Base-by-base conservation (phyloP, 2,797 vertebrate genomes). In the Tokudaia tokunoshimensis region DNA sequence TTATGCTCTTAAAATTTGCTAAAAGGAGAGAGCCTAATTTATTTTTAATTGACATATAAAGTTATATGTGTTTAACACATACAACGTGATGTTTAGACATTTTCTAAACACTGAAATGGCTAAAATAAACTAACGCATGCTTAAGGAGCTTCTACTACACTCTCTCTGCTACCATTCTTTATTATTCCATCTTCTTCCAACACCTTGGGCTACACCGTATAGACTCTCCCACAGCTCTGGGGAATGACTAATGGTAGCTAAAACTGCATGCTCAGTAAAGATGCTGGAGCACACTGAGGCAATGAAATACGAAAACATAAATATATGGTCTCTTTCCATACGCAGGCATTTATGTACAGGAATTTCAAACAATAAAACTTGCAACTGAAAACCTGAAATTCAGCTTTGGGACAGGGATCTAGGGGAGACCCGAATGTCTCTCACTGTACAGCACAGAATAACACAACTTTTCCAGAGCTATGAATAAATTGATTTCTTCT, bases 311-410 rank as follows among this genome's bases (percentile, higher is more conserved):
- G 75, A 89, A 86, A 70, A 70, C 2, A 79, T 0, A 65, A 31
- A 93, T 72, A 55, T 6, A 50, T 10, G n/a, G 12, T 2, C 47
- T 67, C 63, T 87, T 87, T 52, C 75, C 63, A 89, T 67, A 79
- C 41, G 14, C 0, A 70, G 75, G 92, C 61, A 83, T 61, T 89
- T 94, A 93, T 78, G 57, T 57, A 29, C 1, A 79, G 20, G 6
- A 76, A 82, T 86, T 75, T 55, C 11, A 2, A 78, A 94, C 83
- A 83, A 82, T 52, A 89, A 89, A 94, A 87, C 74, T 34, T 84
- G 44, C 2, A 88, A 31, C 31, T 22, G 20, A 61, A 81, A 92
- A 92, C 9, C 13, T 72, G 9, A 95, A 70, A 57, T 41, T 76
- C 13, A 74, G 50, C 74, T 89, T 91, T 82, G 74, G 41, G 37